Conservation (phyloP, 2,888 invertebrate genomes). For the Lottia scabra region DNA sequence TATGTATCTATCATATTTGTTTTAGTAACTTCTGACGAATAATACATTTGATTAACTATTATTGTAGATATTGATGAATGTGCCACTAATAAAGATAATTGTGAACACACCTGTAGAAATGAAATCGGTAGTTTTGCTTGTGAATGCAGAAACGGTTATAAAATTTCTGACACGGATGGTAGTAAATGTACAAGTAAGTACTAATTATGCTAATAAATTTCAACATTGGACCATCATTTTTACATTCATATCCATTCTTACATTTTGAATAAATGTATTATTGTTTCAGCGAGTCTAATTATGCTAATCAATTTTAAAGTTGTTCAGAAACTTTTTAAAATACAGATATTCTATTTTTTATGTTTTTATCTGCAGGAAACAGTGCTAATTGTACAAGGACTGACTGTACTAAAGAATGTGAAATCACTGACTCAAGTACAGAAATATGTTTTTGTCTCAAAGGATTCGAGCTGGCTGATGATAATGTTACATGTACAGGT, state of each 20-base stretch:
- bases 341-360: no score
- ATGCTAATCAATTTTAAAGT: no score
- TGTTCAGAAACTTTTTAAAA: no score
- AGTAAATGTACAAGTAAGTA: neutral
- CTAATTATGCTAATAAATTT: no score
- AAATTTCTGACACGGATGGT: neutral
- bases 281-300: no score
- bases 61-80: constrained; percentile 23
- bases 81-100: constrained; percentile 12
- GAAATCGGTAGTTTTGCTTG: constrained; percentile 17
- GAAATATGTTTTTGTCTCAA: constrained; percentile 20
- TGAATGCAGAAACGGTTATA: constrained; percentile 15
- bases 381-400: no score
- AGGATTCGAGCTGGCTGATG: constrained; percentile 14
- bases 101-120: constrained; percentile 18
- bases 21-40: no score
- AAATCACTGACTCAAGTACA: neutral
- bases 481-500: constrained; percentile 14
- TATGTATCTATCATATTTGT: no score
- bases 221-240: no score
- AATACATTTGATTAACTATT: neutral
- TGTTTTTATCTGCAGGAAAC: no score
- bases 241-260: no score
- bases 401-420: neutral
- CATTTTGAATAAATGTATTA: no score